A percentile compares a stretch with the other conserved stretches of the same genome.
Evolutionary conservation across 2,797 vertebrate species (phyloP).

Genomic region (Lophotriccus pileatus): DNA sequence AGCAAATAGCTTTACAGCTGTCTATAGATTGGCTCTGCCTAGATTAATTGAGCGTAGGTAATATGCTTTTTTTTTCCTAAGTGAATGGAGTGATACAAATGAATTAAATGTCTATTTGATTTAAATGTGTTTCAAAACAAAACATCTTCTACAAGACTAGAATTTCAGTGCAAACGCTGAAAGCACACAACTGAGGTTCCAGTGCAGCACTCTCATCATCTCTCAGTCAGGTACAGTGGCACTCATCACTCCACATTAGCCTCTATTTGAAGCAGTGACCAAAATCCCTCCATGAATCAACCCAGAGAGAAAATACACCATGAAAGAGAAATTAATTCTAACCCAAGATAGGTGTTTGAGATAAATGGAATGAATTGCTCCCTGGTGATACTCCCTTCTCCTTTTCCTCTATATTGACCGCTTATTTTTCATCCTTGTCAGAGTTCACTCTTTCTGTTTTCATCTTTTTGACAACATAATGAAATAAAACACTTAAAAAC

Average conservation of each 20-base stretch:
- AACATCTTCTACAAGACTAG: not conserved
- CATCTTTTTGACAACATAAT: not conserved
- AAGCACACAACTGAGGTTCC: not conserved
- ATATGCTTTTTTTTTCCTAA: not conserved
- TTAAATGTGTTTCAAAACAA: not conserved
- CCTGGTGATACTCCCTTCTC: not conserved
- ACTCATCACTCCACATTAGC: not conserved
- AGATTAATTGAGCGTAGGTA: not conserved
- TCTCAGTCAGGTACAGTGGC: not conserved
- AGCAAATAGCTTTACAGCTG: not conserved
- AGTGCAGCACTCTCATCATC: not conserved
- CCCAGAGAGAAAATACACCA: not conserved
- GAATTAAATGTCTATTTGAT: not conserved
- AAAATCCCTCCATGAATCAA: not conserved
- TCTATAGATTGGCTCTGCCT: not conserved
- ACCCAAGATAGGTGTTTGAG: not conserved
- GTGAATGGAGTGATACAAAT: not conserved
- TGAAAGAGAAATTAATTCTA: not conserved
- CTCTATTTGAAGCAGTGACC: not conserved
- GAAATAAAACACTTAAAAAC: not conserved
- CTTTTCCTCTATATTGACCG: not conserved
- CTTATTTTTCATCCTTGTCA: constrained; percentile 18
- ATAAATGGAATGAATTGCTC: not conserved
- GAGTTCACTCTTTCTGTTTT: not conserved
- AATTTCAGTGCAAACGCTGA: not conserved